Conservation (phyloP, 2,888 invertebrate species). For the Drosophila prostipennis region DNA sequence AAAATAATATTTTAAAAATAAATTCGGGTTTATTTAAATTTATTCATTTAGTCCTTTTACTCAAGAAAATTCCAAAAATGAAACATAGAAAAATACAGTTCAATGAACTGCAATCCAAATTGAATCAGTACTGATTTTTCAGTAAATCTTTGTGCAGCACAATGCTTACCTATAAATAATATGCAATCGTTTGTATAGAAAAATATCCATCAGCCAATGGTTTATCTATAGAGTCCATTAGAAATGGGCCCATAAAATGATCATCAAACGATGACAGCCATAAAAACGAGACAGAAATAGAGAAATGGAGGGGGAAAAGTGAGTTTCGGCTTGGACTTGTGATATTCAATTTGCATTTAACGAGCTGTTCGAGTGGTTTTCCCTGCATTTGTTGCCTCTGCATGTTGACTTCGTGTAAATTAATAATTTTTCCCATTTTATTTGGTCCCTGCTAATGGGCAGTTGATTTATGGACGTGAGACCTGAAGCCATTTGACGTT, state of each 20-base stretch:
- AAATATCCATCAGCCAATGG: slow-evolving; percentile 3
- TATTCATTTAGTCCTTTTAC: too few relatives aligned
- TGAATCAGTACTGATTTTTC: not conserved
- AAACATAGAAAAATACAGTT: too few relatives aligned
- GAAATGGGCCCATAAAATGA: slow-evolving; percentile 28
- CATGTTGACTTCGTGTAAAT: slow-evolving; percentile 31
- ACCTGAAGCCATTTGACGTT: slow-evolving; percentile 55
- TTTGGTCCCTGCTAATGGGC: slow-evolving; percentile 56
- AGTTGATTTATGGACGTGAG: slow-evolving; percentile 63
- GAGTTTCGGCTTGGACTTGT: not conserved
- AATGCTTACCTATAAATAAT: slow-evolving; percentile 2
- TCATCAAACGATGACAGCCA: slow-evolving; percentile 38
- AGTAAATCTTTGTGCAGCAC: too few relatives aligned
- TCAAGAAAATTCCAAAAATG: too few relatives aligned
- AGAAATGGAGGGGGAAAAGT: not conserved
- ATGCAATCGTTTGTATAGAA: not conserved
- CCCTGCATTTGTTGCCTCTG: slow-evolving; percentile 12
- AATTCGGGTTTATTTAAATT: not conserved
- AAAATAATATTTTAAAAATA: not conserved
- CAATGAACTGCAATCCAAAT: not conserved
- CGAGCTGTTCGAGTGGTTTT: slow-evolving; percentile 37
- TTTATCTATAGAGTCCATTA: slow-evolving; percentile 27
- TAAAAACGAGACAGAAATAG: slow-evolving; percentile 21
- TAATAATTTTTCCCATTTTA: slow-evolving; percentile 49
- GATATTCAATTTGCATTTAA: slow-evolving; percentile 52